Base-by-base conservation (phyloP, 2,113 vertebrate species). In the Oncorhynchus mykiss region DNA sequence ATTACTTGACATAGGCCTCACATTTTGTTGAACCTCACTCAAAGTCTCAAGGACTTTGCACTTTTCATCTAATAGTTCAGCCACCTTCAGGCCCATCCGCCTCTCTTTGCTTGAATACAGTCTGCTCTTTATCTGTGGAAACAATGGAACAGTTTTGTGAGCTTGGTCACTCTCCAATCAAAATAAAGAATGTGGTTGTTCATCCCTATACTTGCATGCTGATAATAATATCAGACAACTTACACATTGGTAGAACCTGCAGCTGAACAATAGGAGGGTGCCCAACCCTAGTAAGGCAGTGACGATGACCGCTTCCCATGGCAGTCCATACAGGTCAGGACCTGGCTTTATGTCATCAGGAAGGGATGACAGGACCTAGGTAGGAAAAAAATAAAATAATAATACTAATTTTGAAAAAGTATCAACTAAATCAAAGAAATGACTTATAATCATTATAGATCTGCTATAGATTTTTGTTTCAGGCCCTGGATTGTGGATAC, bases 21-120 rank as follows among this genome's bases (percentile, higher is more conserved):
- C 98, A 95, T 97, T 95, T 90, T 96, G 94, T 85, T 96, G 93
- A 87, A 91, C 90, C 81, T 94, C 78, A 84, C 95, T 96, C 74
- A 97, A 88, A 79, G 93, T 94, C 88, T 97, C 94, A 73, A 99
- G 95, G 72, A 95, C 90, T 93, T 95, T 93, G 90, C 96, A 96
- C 89, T 97, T 99, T 78, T 97, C 96, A 84, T 96, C 93, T 77
- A 99, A 84, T 74, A 95, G 80, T 86, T 94, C 90, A 81, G 95
- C 85, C 86, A 98, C 89, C 79, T 95, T 90, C 83, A 78, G 78
- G 14, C 92, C 95, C 92, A 98, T 93, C 80, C 92, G 89, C 69
- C 85, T 94, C 88, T 99, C 97, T 86, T 91, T 96, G 79, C 92
- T 97, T 99, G 84, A 60, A 89, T 97, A 97, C 82, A 95, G 86